Conservation (phyloP, 1,140 invertebrate genomes). For the Lethrus apterus region DNA sequence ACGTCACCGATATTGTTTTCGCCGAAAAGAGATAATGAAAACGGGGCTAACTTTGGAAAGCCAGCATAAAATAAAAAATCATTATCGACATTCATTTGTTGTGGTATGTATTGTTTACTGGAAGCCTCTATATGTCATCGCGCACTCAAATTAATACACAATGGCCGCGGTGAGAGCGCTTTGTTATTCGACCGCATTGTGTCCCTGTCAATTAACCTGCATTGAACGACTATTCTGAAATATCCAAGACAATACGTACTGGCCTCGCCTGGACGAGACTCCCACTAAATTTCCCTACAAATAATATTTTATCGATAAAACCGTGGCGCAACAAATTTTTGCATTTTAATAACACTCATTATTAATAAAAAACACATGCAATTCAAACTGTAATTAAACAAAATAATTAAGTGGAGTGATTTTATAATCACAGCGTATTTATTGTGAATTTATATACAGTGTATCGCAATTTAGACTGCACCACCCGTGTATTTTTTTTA, state of each 20-base stretch:
- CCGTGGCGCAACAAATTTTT: no score
- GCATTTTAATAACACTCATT: no score
- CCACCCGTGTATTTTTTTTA: no score
- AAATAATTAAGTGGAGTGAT: no score
- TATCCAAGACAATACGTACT: slow-evolving; percentile 36
- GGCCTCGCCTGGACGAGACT: slow-evolving; percentile 15
- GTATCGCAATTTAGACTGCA: no score
- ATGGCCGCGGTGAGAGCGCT: slow-evolving; percentile 35
- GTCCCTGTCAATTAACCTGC: slow-evolving; percentile 39
- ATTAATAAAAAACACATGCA: no score
- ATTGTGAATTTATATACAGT: no score
- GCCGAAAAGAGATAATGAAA: slow-evolving; percentile 13
- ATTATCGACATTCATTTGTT: slow-evolving; percentile 26
- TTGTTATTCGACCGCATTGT: slow-evolving; percentile 38
- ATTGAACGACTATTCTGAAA: slow-evolving; percentile 39
- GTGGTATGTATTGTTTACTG: slow-evolving; percentile 24
- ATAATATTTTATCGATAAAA: slow-evolving; percentile 15
- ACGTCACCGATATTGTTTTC: slow-evolving; percentile 13
- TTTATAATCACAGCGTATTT: no score
- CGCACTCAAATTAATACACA: slow-evolving; percentile 40
- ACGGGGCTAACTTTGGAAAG: slow-evolving; percentile 13
- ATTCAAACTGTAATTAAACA: no score
- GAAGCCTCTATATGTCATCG: slow-evolving; percentile 37
- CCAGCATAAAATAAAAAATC: slow-evolving; percentile 18
- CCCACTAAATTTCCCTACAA: slow-evolving; percentile 14